Evolutionary conservation across 2,888 invertebrate genomes (phyloP), one percentile per base, ranked within the genome.

Genomic region (Pseudanteris insignis): DNA sequence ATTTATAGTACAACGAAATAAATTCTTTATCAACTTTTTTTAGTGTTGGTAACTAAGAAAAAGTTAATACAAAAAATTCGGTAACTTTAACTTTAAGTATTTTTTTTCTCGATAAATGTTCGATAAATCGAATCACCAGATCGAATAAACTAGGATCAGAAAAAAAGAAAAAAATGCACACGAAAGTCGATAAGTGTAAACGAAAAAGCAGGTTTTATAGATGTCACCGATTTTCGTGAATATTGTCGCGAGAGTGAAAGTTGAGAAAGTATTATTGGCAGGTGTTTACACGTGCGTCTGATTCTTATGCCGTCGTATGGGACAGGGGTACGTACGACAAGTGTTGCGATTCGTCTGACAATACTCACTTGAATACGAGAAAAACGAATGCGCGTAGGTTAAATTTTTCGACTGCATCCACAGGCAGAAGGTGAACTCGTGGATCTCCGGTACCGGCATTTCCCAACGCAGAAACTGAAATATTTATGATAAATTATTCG

Each of bases 341-440:
- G n/a, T n/a, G n/a, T n/a, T n/a, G n/a, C n/a, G n/a, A n/a, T n/a
- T n/a, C n/a, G n/a, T n/a, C n/a, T n/a, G n/a, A n/a, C n/a, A 21
- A 21, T 8, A 55, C 84, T 83, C 76, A 85, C 84, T 81, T 37
- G 84, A 84, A 70, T 85, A 85, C 1, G 84, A 84, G 58, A 84
- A 78, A 57, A 84, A 73, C 3, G 84, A 83, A 70, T 85, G 84
- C 2, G 81, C 73, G 63, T 82, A 73, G 1, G 83, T 83, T 13
- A 84, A 71, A 68, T 84, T 84, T 50, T 70, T 70, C 57, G 84
- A 84, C 68, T 78, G 77, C 55, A 84, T 59, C 84, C 85, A 84
- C 13, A 84, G 76, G 68, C 84, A 85, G 69, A 83, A 84, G 2
- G 84, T 84, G 69, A 84, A 84, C 66, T 84, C 84, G 8, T 74